Percentiles rank a stretch among this genome's conserved stretches.
Conservation (phyloP, 2,888 invertebrate species). For the Amaurobius ferox region DNA sequence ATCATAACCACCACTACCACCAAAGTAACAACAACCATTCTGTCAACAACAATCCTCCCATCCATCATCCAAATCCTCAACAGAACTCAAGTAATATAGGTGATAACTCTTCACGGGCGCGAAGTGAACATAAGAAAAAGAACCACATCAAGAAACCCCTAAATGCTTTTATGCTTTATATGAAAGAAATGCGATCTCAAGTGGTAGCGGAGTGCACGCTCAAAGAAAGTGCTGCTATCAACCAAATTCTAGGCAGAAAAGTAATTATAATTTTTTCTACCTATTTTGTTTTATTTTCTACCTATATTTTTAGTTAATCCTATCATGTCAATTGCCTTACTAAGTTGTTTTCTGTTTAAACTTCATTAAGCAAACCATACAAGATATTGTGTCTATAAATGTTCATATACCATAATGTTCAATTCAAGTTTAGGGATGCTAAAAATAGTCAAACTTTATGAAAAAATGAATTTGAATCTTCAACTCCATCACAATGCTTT, state of each 20-base stretch:
- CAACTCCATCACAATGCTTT: too few relatives aligned
- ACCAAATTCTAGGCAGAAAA: constrained; percentile 98
- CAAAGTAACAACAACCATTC: constrained; percentile 13
- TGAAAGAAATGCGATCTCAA: constrained; percentile 99
- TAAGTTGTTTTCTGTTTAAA: too few relatives aligned
- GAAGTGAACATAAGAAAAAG: constrained; percentile 73
- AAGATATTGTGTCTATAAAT: too few relatives aligned
- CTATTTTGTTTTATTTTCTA: too few relatives aligned
- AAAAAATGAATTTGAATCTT: too few relatives aligned
- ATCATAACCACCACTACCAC: constrained; percentile 13
- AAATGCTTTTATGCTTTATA: constrained; percentile 99
- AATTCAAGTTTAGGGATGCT: too few relatives aligned
- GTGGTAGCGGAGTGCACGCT: constrained; percentile 98
- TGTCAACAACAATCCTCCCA: constrained; percentile 2
- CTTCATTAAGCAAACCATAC: too few relatives aligned
- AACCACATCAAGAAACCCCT: constrained; percentile 99
- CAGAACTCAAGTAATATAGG: constrained; percentile 76
- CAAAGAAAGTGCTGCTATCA: constrained; percentile 99
- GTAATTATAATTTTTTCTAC: too few relatives aligned
- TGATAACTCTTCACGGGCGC: not conserved
- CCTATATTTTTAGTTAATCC: too few relatives aligned
- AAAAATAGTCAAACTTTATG: too few relatives aligned
- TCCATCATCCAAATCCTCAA: not conserved
- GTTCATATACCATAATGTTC: too few relatives aligned
- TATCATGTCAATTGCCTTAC: too few relatives aligned